Percentiles rank a stretch among this genome's conserved stretches.
Conservation (phyloP, 1,140 invertebrate genomes). For the Acromyrmex charruanus region DNA sequence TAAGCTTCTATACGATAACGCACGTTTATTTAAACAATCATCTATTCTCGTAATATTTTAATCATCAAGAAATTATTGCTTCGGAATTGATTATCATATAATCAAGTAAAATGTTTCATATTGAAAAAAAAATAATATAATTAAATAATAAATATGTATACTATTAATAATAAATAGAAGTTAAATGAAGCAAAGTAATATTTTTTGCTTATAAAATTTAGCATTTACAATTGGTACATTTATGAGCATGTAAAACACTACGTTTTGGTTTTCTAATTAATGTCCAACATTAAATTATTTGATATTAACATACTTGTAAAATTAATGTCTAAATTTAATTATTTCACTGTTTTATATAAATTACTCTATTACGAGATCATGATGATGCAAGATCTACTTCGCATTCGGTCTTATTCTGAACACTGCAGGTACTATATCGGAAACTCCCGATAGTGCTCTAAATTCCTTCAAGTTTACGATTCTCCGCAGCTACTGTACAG, state of each 20-base stretch:
- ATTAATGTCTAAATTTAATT: neutral
- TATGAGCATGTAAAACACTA: neutral
- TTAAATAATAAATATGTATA: neutral
- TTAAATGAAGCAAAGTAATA: neutral
- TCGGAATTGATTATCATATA: neutral
- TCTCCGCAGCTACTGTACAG: neutral
- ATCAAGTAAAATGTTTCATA: neutral
- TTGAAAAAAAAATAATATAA: neutral
- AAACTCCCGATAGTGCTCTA: constrained; percentile 12
- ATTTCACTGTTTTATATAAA: neutral
- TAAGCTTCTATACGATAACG: neutral
- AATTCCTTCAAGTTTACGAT: constrained; percentile 52
- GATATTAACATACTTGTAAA: neutral
- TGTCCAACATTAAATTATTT: neutral
- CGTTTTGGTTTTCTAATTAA: neutral
- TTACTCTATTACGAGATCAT: neutral
- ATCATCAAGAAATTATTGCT: constrained; percentile 7
- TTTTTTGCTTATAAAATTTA: neutral
- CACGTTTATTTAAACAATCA: constrained; percentile 18
- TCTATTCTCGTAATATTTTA: neutral
- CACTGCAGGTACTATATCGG: neutral
- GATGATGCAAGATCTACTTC: neutral
- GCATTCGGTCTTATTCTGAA: neutral
- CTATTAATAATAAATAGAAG: neutral
- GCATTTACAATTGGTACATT: neutral